Base-by-base conservation (phyloP, 2,888 invertebrate species). In the Apotomis capreana region DNA sequence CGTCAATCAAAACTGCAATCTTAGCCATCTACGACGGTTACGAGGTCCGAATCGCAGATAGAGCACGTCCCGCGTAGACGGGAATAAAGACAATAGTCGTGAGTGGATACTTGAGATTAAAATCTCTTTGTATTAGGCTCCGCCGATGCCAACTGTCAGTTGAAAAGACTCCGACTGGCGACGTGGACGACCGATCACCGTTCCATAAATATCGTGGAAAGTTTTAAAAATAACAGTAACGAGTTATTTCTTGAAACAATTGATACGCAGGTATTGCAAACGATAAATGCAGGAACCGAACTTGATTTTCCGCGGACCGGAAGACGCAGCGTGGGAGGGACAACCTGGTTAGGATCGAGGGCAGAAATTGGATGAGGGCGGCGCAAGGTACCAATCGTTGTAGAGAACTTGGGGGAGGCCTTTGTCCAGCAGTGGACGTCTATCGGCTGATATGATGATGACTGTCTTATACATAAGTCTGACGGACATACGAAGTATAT, bases 1-100 rank as follows among this genome's bases (percentile, higher is more conserved):
- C 72, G 68, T 68, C 72, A 72, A 63, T 58, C 37, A 54, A 61
- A 58, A 58, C 46, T 68, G 68, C 72, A 72, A 72, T 72, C 72
- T 72, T 68, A 40, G 54, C 54, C 68, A 72, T 68, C 72, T 63
- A 62, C 58, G 57, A 61, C 67, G 68, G 46, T 69, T 71, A 74
- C 74, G 73, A 76, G 73, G 79, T 78, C 77, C 77, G 84, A 83
- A 83, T 83, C 77, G 78, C 78, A 81, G 89, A 91, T 91, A 89
- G 82, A 83, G 88, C 91, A 91, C 90, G 91, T 84, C 83, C 82
- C 78, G 78, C 74, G 76, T 65, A 76, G 74, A 59, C 71, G 71
- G 8, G 69, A 57, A 68, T 79, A 79, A 80, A 81, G 81, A 88
- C 89, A 87, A 90, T 88, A 80, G 83, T 70, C 62, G 68, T 63